Base-by-base conservation (phyloP, 2,888 invertebrate species). In the Clunio marinus region DNA sequence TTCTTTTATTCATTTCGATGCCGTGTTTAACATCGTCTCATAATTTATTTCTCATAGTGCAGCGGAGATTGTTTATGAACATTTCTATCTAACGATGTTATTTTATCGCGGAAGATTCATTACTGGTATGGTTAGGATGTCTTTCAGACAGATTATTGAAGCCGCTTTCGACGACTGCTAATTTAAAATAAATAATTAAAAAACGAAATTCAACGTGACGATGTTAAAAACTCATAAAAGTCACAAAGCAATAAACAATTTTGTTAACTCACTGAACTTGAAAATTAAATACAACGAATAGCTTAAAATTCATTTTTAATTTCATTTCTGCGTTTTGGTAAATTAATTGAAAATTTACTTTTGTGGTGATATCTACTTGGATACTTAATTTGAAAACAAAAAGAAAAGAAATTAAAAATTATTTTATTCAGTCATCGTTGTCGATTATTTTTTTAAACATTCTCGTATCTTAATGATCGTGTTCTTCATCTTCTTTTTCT, bases 251-350 rank as follows among this genome's bases (percentile, higher is more conserved):
- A 35, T 60, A 37, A 37, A 60, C 22, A 60, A 60, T 22, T 60
- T 60, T 60, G 60, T 60, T 60, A 37, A 60, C 24, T 60, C 60
- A 60, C 35, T 37, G 13, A 37, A n/a, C 37, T 60, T 37, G 32
- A 35, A 58, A n/a, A 28, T 58, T 58, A 27, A 22, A 22, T 4
- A 17, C 20, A 17, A 15, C 22, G 51, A 17, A 17, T 17, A 17
- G 10, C 10, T 41, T 51, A 51, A 51, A 51, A 17, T 20, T 51
- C 17, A 51, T 51, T 51, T 51, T 20, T 20, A 20, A 20, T 51
- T 51, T 8, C 2, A 17, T 20, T 51, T 17, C 51, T 51, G 22
- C 51, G 20, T 51, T 22, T 41, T 41, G n/a, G 15, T 41, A n/a
- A 41, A n/a, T n/a, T n/a, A n/a, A n/a, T n/a, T n/a, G n/a, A n/a